phyloP scores from a whole-genome alignment of 2,888 invertebrate genomes.

The Torymus aiolomorphi region DNA sequence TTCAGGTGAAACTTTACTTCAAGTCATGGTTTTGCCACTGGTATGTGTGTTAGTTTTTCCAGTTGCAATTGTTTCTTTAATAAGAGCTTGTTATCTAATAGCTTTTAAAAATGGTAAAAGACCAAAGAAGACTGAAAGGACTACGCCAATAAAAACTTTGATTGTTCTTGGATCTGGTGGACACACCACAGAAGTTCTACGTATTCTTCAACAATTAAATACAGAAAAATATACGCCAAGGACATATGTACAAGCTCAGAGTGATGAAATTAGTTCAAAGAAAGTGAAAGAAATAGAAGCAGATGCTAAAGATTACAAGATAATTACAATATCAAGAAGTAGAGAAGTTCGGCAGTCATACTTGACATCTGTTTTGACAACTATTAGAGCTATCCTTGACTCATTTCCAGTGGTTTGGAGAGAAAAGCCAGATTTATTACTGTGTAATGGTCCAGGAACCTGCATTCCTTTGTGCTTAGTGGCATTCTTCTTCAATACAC shows the following conservation, averaged over 20 bases:
- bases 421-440: constrained; percentile 86
- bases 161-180: constrained; percentile 89
- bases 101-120: constrained; percentile 57
- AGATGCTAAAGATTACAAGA: constrained; percentile 73
- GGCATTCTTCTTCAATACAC: constrained; percentile 84
- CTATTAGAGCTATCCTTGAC: constrained; percentile 83
- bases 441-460: constrained; percentile 98
- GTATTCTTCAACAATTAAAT: constrained; percentile 82
- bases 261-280: constrained; percentile 85
- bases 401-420: constrained; percentile 83
- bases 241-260: constrained; percentile 86
- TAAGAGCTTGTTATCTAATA: constrained; percentile 64
- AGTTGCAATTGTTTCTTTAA: constrained; percentile 41
- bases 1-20: constrained; percentile 30
- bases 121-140: constrained; percentile 33
- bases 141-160: constrained; percentile 74
- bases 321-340: constrained; percentile 86
- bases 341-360: constrained; percentile 93
- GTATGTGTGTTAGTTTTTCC: constrained; percentile 53
- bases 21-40: constrained; percentile 55
- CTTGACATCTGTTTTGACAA: constrained; percentile 86
- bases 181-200: constrained; percentile 96
- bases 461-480: constrained; percentile 93
- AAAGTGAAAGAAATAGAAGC: constrained; percentile 81
- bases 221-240: constrained; percentile 83